A percentile compares a stretch with the other conserved stretches of the same genome.
Conservation (phyloP, 1,140 invertebrate genomes). For the Drosophila chauvacae region DNA sequence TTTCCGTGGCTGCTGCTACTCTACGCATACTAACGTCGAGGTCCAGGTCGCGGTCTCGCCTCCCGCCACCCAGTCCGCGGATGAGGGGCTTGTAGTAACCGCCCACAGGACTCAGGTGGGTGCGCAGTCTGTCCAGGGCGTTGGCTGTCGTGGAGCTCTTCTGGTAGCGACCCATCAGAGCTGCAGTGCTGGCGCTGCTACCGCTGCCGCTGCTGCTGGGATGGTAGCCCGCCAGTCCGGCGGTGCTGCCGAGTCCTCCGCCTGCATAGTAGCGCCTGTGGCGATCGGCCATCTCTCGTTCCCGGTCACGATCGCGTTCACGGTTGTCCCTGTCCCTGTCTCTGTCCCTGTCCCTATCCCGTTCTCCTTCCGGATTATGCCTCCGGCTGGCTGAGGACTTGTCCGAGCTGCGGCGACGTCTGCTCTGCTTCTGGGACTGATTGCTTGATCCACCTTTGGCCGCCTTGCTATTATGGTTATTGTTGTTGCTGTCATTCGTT, state of each 20-base stretch:
- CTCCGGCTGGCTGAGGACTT: constrained; percentile 62
- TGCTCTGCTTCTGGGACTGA: constrained; percentile 52
- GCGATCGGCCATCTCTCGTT: constrained; percentile 77
- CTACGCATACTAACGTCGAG: constrained; percentile 72
- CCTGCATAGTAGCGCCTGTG: constrained; percentile 78
- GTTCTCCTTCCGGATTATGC: constrained; percentile 55
- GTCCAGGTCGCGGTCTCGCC: constrained; percentile 57
- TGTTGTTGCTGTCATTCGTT: constrained; percentile 69
- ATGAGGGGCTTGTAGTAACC: constrained; percentile 83
- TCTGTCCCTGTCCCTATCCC: constrained; percentile 38
- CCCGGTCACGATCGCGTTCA: constrained; percentile 43
- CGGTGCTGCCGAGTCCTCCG: constrained; percentile 54
- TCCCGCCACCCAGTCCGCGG: constrained; percentile 65
- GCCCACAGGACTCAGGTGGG: constrained; percentile 79
- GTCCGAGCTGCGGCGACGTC: constrained; percentile 71
- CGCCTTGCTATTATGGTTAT: constrained; percentile 49
- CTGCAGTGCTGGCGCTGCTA: constrained; percentile 31
- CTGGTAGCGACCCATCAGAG: constrained; percentile 70
- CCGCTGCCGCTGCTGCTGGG: constrained; percentile 47
- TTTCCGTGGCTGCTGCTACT: neutral
- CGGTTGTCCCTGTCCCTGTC: constrained; percentile 30
- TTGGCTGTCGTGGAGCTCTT: constrained; percentile 78
- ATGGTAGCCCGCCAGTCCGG: constrained; percentile 37
- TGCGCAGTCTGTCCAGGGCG: constrained; percentile 80
- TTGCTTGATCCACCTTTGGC: constrained; percentile 30